phyloP scores from a whole-genome alignment of 1,140 invertebrate genomes.

The Heterodera carotae region DNA sequence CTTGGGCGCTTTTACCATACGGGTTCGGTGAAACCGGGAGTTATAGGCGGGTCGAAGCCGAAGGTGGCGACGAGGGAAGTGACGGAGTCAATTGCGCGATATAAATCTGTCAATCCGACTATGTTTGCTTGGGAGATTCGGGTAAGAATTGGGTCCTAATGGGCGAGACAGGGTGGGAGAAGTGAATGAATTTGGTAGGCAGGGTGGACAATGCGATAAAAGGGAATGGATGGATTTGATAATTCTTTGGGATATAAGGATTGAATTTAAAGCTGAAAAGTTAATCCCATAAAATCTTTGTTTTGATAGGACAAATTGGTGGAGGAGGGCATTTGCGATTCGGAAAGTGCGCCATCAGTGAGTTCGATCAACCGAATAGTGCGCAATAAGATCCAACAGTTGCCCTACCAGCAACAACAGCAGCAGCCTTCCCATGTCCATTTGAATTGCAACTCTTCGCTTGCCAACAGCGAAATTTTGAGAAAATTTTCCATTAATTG shows the following conservation, averaged over 20 bases:
- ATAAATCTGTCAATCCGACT: slow-evolving; percentile 95
- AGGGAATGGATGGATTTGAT: too few species aligned
- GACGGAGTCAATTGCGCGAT: slow-evolving; percentile 94
- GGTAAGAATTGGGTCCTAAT: too few species aligned
- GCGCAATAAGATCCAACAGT: slow-evolving; percentile 46
- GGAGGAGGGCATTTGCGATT: slow-evolving; percentile 92
- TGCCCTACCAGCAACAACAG: neutral
- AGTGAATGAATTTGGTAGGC: too few species aligned
- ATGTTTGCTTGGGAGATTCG: slow-evolving; percentile 83
- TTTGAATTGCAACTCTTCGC: neutral
- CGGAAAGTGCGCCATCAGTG: slow-evolving; percentile 97
- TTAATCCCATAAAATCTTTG: neutral
- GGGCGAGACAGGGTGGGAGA: too few species aligned
- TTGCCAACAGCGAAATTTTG: neutral
- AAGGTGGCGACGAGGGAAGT: slow-evolving; percentile 98
- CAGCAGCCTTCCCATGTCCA: neutral
- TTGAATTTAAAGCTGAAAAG: too few species aligned
- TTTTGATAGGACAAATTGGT: slow-evolving; percentile 79
- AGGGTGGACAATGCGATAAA: too few species aligned
- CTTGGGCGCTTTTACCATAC: slow-evolving; percentile 85
- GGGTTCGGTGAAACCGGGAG: slow-evolving; percentile 70
- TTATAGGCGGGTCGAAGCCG: slow-evolving; percentile 97
- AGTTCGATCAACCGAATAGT: slow-evolving; percentile 89
- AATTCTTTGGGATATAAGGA: too few species aligned
- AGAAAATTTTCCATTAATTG: neutral